phyloP scores from a whole-genome alignment of 2,888 invertebrate species.

The Melanophora roralis region DNA sequence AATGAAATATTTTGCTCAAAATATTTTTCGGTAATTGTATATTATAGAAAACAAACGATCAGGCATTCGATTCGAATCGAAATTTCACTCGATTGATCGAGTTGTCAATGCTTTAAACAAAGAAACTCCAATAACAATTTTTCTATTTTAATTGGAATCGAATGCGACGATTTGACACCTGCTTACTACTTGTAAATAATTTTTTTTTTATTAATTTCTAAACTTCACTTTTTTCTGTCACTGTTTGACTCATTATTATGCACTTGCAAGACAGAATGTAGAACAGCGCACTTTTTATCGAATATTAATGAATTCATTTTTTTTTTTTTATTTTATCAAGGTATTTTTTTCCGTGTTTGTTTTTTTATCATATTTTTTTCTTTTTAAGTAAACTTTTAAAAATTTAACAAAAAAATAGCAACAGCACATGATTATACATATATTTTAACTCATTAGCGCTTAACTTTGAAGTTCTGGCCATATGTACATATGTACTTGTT shows the following conservation, averaged over 20 bases:
- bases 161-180: no score
- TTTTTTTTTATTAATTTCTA: no score
- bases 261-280: not conserved
- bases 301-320: slow-evolving; percentile 44
- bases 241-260: slow-evolving; percentile 18
- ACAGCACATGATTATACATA: slow-evolving; percentile 10
- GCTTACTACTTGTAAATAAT: no score
- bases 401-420: slow-evolving; percentile 21
- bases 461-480: slow-evolving; percentile 50
- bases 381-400: slow-evolving; percentile 36
- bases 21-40: no score
- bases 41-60: no score
- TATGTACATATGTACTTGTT: not conserved
- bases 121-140: no score
- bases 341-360: slow-evolving; percentile 18
- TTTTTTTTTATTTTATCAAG: not conserved
- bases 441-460: slow-evolving; percentile 58
- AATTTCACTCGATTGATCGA: no score
- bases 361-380: slow-evolving; percentile 13
- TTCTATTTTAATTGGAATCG: no score
- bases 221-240: not conserved
- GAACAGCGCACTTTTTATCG: slow-evolving; percentile 15
- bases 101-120: no score
- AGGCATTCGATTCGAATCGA: no score
- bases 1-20: no score